Percentiles rank a stretch among this genome's conserved stretches.
These are phyloP conservation scores for Sander vitreus DNA, from an alignment of 2,113 vertebrate genomes.

Conservation along the genomic window DNA sequence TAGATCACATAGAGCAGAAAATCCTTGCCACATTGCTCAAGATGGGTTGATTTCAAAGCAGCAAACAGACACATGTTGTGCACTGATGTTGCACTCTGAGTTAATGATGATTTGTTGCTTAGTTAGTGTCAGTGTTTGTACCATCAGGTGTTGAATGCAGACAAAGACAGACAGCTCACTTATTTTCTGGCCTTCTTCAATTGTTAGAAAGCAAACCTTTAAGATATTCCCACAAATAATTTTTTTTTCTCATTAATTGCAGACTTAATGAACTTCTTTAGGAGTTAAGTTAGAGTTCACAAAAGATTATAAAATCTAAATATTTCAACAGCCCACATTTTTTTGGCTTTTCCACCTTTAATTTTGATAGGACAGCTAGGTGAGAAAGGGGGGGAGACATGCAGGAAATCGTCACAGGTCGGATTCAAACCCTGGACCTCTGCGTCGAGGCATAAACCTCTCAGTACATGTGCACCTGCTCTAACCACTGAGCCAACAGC, in stretches of 20 bases:
- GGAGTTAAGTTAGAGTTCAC: background rate
- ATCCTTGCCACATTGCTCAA: background rate
- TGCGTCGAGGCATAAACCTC: too few relatives aligned
- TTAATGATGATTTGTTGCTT: background rate
- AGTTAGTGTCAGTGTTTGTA: background rate
- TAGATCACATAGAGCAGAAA: background rate
- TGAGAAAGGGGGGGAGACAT: too few relatives aligned
- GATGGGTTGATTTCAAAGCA: background rate
- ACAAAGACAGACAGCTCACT: background rate
- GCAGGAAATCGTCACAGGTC: too few relatives aligned
- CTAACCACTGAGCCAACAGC: background rate
- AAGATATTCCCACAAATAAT: background rate
- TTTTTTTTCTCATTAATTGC: background rate
- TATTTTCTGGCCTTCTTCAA: background rate
- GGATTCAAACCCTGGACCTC: too few relatives aligned
- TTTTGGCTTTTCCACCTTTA: too few relatives aligned
- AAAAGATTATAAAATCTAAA: background rate
- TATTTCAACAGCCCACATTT: background rate
- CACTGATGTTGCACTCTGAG: background rate
- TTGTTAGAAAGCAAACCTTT: background rate
- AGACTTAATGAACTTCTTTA: background rate
- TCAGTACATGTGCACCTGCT: too few relatives aligned
- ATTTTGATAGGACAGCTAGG: too few relatives aligned
- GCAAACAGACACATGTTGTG: background rate
- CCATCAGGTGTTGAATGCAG: background rate